A percentile compares a stretch with the other conserved stretches of the same genome.
phyloP scores from a whole-genome alignment of 2,888 invertebrate species.

The Seira musarum region DNA sequence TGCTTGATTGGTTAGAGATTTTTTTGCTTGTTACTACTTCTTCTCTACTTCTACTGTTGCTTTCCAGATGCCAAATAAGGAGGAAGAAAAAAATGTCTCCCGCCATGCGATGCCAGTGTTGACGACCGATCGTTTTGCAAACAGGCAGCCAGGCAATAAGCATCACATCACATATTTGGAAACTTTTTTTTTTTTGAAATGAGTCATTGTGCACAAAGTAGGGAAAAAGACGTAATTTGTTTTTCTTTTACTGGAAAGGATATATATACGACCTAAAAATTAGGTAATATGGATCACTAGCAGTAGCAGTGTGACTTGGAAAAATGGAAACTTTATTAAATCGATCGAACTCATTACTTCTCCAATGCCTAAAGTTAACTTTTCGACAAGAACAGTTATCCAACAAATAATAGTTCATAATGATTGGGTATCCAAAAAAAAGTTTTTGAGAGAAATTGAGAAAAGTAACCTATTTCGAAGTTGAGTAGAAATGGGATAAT shows the following conservation, averaged over 20 bases:
- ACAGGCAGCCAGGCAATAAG: no score
- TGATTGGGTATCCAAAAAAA: no score
- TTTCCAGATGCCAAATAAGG: no score
- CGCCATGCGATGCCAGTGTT: not conserved
- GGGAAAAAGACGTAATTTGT: constrained; percentile 2
- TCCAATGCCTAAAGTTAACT: not conserved
- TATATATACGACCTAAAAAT: not conserved
- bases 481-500: not conserved
- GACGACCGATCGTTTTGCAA: not conserved
- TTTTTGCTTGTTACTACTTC: constrained; percentile 1
- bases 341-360: constrained; percentile 6
- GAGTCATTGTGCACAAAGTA: not conserved
- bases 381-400: constrained; percentile 16
- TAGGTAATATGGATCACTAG: not conserved
- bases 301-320: not conserved
- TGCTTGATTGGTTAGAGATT: not conserved
- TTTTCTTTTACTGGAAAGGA: not conserved
- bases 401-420: constrained; percentile 14
- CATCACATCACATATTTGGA: no score
- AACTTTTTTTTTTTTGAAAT: constrained; percentile 1
- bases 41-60: not conserved
- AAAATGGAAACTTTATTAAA: constrained; percentile 2
- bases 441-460: no score
- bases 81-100: not conserved
- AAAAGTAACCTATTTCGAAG: not conserved